These are phyloP conservation scores for Hydrolagus affinis DNA, from an alignment of 2,113 vertebrate species.

Conservation along the genomic window DNA sequence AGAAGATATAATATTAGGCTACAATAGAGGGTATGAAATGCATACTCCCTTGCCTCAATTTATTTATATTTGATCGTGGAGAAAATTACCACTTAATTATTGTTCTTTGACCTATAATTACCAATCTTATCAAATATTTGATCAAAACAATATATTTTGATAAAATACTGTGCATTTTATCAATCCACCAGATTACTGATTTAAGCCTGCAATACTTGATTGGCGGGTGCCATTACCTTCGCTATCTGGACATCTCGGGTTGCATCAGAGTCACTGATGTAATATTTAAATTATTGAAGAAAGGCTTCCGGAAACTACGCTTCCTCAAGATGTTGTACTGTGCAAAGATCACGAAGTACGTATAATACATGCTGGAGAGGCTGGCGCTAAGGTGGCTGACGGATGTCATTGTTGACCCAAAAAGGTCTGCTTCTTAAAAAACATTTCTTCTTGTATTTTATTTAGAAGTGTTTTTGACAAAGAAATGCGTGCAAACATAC, in stretches of 20 bases:
- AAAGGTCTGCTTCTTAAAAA: slow-evolving; percentile 30
- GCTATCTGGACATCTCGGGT: slow-evolving; percentile 62
- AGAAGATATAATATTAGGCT: too few species aligned
- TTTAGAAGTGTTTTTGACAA: slow-evolving; percentile 51
- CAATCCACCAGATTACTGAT: slow-evolving; percentile 62
- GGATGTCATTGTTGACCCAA: slow-evolving; percentile 34
- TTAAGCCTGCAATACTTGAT: slow-evolving; percentile 56
- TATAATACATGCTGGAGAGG: not conserved
- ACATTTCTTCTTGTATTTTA: slow-evolving; percentile 21
- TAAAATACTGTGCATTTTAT: not conserved
- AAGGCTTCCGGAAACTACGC: slow-evolving; percentile 55
- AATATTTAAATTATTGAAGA: slow-evolving; percentile 46
- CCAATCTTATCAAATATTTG: too few species aligned
- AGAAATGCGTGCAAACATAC: slow-evolving; percentile 45
- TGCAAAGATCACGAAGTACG: slow-evolving; percentile 62
- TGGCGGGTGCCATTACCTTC: slow-evolving; percentile 55
- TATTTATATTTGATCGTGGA: too few species aligned
- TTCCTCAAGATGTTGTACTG: slow-evolving; percentile 62
- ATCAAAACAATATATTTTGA: not conserved
- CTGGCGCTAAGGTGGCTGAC: slow-evolving; percentile 35
- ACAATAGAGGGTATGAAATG: too few species aligned
- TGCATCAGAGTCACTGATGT: slow-evolving; percentile 53
- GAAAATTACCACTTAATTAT: too few species aligned
- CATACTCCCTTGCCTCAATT: too few species aligned
- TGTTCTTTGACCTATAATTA: too few species aligned